These are phyloP conservation scores for Microcebus tavaratra DNA, from an alignment of 2,113 vertebrate species.

Conservation along the genomic window DNA sequence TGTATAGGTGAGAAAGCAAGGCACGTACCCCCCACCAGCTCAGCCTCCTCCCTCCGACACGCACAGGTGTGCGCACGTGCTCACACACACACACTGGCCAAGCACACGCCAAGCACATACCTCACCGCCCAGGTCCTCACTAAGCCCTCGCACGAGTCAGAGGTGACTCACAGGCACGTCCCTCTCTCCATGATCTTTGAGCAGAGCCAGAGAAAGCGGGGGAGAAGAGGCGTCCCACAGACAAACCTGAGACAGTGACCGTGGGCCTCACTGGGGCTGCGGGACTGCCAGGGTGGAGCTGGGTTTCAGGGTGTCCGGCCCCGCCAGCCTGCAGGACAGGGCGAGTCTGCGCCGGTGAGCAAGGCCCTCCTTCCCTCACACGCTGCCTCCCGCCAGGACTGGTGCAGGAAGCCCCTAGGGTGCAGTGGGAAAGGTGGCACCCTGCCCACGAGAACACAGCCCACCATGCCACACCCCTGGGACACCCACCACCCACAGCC, in stretches of 20 bases:
- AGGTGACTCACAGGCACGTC: constrained; percentile 14
- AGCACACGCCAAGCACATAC: background rate
- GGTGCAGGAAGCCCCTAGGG: background rate
- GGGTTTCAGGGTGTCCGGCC: background rate
- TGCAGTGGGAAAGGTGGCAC: background rate
- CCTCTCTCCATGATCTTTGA: background rate
- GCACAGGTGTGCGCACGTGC: accelerated
- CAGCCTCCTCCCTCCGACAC: background rate
- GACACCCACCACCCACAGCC: background rate
- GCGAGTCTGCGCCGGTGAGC: background rate
- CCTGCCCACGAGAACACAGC: background rate
- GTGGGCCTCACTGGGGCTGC: background rate
- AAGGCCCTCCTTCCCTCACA: background rate
- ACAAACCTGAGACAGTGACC: background rate
- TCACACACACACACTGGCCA: background rate
- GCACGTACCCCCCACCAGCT: background rate
- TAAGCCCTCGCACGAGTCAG: background rate
- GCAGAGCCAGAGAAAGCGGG: background rate
- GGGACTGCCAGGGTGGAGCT: background rate
- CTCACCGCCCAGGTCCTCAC: background rate
- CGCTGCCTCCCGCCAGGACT: background rate
- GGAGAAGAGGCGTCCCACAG: background rate
- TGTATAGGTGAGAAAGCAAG: background rate
- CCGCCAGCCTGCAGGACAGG: background rate
- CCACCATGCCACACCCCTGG: no score